Evolutionary conservation across 2,113 vertebrate genomes (phyloP), one percentile per base, ranked within the genome.

Genomic region (Heliornis fulica): DNA sequence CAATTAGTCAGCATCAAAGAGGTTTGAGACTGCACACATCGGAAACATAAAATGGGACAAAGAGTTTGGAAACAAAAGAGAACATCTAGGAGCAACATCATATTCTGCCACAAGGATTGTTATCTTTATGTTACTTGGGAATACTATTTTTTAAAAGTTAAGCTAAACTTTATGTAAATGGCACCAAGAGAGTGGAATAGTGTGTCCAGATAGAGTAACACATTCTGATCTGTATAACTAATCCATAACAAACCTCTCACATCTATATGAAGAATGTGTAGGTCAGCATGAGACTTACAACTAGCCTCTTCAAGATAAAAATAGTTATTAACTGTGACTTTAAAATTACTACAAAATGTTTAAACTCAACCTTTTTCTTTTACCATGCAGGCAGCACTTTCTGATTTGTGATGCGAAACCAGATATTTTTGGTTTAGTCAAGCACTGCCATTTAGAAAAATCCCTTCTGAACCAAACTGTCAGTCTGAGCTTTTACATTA

Each of bases 1-100:
- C 87, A 96, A 95, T 97, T 97, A 94, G 94, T 95, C 89, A 95
- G 94, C 94, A 95, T 95, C 95, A 96, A 95, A 96, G 93, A 91
- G 34, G 74, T 45, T 79, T 92, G 65, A 92, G 94, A 76, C 81
- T 87, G 70, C 81, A 95, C 81, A 83, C 84, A 93, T 18, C 25
- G 25, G 77, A 91, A 95, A 91, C 87, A 82, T 20, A 91, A 95
- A 93, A 94, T 34, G 32, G 74, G 81, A 94, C 91, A 80, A 91
- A 91, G 53, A 95, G 81, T 92, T 97, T 95, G 93, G 61, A 95
- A 97, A 96, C 89, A 97, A 91, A 95, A 60, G 51, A 80, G 41
- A 51, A 89, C 70, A 82, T 93, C n/a, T 34, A 91, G 82, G 87
- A 88, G 46, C 50, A 96, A 87, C 66, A 86, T 77, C 51, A 38